Percentiles rank a stretch among this genome's conserved stretches.
These are phyloP conservation scores for Edolisoma coerulescens DNA, from an alignment of 2,113 vertebrate species.

Conservation along the genomic window DNA sequence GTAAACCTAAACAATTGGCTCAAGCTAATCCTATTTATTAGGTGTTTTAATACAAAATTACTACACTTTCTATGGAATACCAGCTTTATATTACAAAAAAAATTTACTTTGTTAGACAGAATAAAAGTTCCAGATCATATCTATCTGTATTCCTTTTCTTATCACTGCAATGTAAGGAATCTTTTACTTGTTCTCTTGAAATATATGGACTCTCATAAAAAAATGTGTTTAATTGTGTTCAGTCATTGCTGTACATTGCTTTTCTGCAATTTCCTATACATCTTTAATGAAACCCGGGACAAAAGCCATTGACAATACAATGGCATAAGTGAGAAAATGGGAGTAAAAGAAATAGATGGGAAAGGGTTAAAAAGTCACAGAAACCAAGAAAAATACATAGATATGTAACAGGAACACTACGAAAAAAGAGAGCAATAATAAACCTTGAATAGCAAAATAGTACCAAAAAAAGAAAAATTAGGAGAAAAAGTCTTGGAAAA, in stretches of 20 bases:
- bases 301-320: not conserved
- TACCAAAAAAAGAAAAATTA: not conserved
- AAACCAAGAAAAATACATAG: not conserved
- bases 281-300: not conserved
- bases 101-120: not conserved
- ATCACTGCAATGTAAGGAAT: not conserved
- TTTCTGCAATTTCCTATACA: not conserved
- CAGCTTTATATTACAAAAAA: not conserved
- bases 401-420: not conserved
- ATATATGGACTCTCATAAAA: not conserved
- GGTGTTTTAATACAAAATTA: not conserved
- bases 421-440: not conserved
- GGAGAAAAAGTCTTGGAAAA: not conserved
- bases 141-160: not conserved
- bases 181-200: not conserved
- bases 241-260: not conserved
- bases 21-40: not conserved
- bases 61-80: not conserved
- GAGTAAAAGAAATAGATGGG: not conserved
- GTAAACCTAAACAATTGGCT: not conserved
- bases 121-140: not conserved
- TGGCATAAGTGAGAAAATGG: not conserved
- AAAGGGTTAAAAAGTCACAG: not conserved
- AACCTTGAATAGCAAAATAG: not conserved
- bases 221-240: not conserved